Evolutionary conservation across 2,888 invertebrate species (phyloP).

Genomic region (Philonicus albiceps): DNA sequence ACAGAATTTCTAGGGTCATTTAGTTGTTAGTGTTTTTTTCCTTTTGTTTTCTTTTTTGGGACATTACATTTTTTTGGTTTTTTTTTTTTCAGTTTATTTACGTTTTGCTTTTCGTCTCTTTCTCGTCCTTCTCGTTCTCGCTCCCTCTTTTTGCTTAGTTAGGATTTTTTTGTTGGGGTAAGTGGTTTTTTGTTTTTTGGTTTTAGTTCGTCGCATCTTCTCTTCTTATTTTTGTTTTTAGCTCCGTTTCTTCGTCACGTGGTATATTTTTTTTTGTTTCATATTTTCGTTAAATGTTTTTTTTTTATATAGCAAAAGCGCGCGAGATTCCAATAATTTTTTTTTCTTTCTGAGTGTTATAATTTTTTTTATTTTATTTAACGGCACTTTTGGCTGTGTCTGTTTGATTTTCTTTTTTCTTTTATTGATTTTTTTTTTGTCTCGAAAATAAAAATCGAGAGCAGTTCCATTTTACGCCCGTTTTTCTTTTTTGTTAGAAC

Average conservation of each 20-base stretch:
- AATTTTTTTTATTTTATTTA: background rate
- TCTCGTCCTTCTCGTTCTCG: background rate
- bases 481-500: background rate
- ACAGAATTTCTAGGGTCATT: slow-evolving; percentile 28
- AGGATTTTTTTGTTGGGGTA: background rate
- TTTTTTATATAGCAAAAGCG: background rate
- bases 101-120: background rate
- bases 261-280: background rate
- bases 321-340: background rate
- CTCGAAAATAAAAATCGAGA: background rate
- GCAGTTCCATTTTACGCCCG: background rate
- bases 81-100: background rate
- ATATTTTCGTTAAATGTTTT: background rate
- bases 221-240: background rate
- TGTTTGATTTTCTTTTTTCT: background rate
- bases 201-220: background rate
- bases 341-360: background rate
- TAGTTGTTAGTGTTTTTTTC: slow-evolving; percentile 19
- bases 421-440: background rate
- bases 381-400: background rate
- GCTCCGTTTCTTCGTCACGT: background rate
- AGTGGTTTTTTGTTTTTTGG: background rate
- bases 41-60: too few relatives aligned
- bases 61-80: background rate
- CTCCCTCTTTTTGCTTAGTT: background rate